Percentiles rank a stretch among this genome's conserved stretches.
These are phyloP conservation scores for Margarornis squamiger DNA, from an alignment of 2,797 vertebrate species.

Conservation along the genomic window DNA sequence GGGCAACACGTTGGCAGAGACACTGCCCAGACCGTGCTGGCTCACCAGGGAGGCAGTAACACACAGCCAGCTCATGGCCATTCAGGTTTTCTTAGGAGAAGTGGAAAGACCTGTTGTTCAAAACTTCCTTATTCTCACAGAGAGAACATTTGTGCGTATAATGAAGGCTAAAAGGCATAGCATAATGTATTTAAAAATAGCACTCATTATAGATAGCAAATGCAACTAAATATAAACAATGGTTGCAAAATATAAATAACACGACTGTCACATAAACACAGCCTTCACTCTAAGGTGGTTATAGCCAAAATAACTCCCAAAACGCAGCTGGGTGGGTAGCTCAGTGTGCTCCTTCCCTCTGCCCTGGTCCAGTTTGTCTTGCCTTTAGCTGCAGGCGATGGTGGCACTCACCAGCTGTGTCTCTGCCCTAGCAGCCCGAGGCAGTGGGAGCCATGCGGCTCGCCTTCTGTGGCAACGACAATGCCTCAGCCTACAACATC, in stretches of 20 bases:
- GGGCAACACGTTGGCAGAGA: neutral
- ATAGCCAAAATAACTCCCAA: neutral
- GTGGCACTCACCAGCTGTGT: neutral
- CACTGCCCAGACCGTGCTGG: neutral
- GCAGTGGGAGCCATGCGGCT: slow-evolving; percentile 78
- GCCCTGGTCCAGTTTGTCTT: neutral
- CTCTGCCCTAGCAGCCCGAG: neutral
- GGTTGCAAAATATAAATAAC: neutral
- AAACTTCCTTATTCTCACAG: neutral
- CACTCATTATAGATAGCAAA: neutral
- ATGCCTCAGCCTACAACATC: slow-evolving; percentile 85
- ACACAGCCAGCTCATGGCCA: neutral
- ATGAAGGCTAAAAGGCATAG: neutral
- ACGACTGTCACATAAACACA: neutral
- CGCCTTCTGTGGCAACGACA: slow-evolving; percentile 90
- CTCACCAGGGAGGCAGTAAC: neutral
- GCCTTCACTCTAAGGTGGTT: neutral
- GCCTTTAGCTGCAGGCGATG: neutral
- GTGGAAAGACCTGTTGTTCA: neutral
- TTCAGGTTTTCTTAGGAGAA: neutral
- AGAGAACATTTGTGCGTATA: neutral
- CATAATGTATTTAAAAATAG: neutral
- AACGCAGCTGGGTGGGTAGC: neutral
- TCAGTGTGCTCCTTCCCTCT: neutral
- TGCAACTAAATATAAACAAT: neutral